Conservation (phyloP, 2,888 invertebrate genomes). For the Allygus modestus region DNA sequence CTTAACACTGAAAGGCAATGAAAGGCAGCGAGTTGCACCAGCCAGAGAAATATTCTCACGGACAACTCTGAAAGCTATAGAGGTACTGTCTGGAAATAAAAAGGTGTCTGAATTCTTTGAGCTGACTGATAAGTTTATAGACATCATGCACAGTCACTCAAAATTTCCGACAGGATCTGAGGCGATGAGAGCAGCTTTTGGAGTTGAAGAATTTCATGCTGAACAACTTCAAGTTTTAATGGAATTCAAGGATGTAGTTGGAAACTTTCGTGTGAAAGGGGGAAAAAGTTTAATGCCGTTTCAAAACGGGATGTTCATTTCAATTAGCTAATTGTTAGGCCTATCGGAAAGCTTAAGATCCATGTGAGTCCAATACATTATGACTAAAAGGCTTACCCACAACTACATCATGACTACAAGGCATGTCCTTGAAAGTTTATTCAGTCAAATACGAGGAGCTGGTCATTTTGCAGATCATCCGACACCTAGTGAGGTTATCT, state of each 20-base stretch:
- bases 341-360: too few relatives aligned
- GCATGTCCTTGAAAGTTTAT: slow-evolving; percentile 21
- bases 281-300: not conserved
- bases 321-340: not conserved
- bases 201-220: not conserved
- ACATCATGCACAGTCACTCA: slow-evolving; percentile 25
- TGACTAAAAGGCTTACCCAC: not conserved
- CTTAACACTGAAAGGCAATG: slow-evolving; percentile 9
- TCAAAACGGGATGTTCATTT: slow-evolving; percentile 3
- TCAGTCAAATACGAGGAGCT: slow-evolving; percentile 23
- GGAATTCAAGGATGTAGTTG: not conserved
- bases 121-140: not conserved
- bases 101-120: slow-evolving; percentile 15
- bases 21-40: slow-evolving; percentile 17
- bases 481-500: too few relatives aligned
- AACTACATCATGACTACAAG: not conserved
- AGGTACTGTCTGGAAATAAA: slow-evolving; percentile 2
- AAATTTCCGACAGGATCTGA: not conserved
- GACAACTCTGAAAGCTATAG: slow-evolving; percentile 22
- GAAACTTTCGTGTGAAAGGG: not conserved
- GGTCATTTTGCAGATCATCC: slow-evolving; percentile 33
- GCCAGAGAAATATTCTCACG: slow-evolving; percentile 13
- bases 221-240: too few relatives aligned
- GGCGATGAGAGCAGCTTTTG: slow-evolving; percentile 11
- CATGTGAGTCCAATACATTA: too few relatives aligned